Base-by-base conservation (phyloP, 2,113 vertebrate genomes). In the Microtus pennsylvanicus region DNA sequence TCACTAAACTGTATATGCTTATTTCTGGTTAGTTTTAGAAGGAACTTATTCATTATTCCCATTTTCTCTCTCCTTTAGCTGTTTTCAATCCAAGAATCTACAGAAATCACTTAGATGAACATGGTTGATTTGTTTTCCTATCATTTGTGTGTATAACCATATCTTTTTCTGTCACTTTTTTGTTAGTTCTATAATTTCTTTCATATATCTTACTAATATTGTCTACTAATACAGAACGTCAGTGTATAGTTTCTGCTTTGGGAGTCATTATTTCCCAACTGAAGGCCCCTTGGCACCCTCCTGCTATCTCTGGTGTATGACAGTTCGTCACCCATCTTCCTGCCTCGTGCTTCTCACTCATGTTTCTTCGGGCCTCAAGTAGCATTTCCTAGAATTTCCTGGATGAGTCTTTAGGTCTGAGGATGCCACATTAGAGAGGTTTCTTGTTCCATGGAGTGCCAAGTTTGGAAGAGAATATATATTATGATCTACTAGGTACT, bases 61-160 rank as follows among this genome's bases (percentile, higher is more conserved):
- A 0, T 88, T 95, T 94, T 76, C 52, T 90, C 94, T 97, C 72
- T 91, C 22, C 80, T 89, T 74, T 33, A 4, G 69, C 89, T 95
- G 81, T 52, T 96, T 96, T 96, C 86, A 92, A 67, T 90, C 52
- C 77, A 95, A 42, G 77, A 97, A 96, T 95, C 70, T 12, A 96
- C 33, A 83, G 63, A 94, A 96, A 80, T 93, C 90, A 69, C 87
- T 90, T 80, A 83, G 61, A 87, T 90, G 87, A 95, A 96, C 63
- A 78, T 21, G 21, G 63, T 69, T 87, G 11, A 42, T 94, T 63
- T 78, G 58, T 50, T 80, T 94, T 88, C 5, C 45, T 88, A 3
- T 86, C 72, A 76, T 94, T 67, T 80, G 5, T 94, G 38, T 97
- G 47, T 21, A 74, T 72, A 94, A 45, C 81, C 14, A 1, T 95